Conservation (phyloP, 23 tunicate species). For the Styela clava region DNA sequence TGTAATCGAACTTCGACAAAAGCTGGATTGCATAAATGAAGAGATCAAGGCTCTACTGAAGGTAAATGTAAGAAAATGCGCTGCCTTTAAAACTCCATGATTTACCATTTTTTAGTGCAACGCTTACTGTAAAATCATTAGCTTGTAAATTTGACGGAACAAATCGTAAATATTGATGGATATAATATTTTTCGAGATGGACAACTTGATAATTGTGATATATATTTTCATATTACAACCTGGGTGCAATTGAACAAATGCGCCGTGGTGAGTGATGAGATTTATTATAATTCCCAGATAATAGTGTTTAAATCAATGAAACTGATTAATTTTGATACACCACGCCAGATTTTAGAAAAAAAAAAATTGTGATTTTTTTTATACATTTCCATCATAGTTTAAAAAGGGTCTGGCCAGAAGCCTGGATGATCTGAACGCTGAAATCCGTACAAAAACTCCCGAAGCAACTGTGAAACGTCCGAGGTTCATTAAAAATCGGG, state of each 20-base stretch:
- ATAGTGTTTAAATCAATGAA: too few relatives aligned
- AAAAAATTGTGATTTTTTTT: too few relatives aligned
- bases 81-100: background rate
- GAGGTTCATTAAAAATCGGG: conserved; percentile 43
- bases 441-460: conserved; percentile 17
- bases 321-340: too few relatives aligned
- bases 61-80: conserved; percentile 17
- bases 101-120: background rate
- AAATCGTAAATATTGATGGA: too few relatives aligned
- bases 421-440: conserved; percentile 38
- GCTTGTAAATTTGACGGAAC: background rate
- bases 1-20: conserved; percentile 30
- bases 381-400: conserved; percentile 30
- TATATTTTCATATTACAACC: too few relatives aligned
- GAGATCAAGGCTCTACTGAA: conserved; percentile 48
- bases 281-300: too few relatives aligned
- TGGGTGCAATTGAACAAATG: too few relatives aligned
- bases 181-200: too few relatives aligned
- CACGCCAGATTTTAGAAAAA: too few relatives aligned
- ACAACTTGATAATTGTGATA: too few relatives aligned
- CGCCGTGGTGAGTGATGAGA: too few relatives aligned
- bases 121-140: background rate
- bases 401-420: conserved; percentile 42
- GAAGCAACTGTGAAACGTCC: conserved; percentile 47
- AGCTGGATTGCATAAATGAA: conserved; percentile 39